Evolutionary conservation across 2,888 invertebrate genomes (phyloP).

Genomic region (Caenorhabditis plicata): DNA sequence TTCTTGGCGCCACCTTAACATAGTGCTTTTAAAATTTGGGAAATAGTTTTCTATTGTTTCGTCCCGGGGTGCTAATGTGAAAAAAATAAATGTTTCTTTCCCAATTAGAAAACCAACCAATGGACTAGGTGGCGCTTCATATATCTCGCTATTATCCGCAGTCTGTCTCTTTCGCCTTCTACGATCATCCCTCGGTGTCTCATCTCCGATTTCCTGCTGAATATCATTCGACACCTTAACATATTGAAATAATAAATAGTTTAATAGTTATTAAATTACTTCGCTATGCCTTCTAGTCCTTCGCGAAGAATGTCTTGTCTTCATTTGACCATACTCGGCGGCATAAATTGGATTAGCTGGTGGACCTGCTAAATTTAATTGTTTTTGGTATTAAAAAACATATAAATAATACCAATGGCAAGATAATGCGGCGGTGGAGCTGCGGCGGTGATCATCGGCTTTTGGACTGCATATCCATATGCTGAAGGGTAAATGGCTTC

Average conservation of each 20-base stretch:
- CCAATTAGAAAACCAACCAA: conserved; percentile 5
- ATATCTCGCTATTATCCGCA: conserved; percentile 38
- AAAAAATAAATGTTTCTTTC: too few relatives aligned
- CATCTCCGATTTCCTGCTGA: too few relatives aligned
- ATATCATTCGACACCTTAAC: too few relatives aligned
- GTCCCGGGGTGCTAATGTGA: too few relatives aligned
- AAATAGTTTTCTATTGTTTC: too few relatives aligned
- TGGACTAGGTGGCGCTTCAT: conserved; percentile 46
- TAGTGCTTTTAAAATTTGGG: too few relatives aligned
- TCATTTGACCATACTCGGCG: conserved; percentile 12
- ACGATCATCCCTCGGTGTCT: conserved; percentile 20
- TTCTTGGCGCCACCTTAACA: too few relatives aligned
- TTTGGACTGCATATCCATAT: conserved; percentile 42
- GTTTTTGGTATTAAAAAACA: background rate
- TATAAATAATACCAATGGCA: conserved; percentile 31
- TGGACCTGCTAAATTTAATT: conserved; percentile 13
- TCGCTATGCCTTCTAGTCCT: conserved; percentile 26
- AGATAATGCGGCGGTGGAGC: conserved; percentile 48
- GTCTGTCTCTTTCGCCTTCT: conserved; percentile 18
- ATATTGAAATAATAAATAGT: too few relatives aligned
- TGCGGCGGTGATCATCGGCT: conserved; percentile 26
- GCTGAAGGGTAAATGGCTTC: conserved; percentile 43
- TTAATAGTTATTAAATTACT: too few relatives aligned
- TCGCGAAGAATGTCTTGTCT: conserved; percentile 13
- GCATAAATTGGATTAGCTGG: conserved; percentile 26